Evolutionary conservation across 1,140 invertebrate species (phyloP).

Genomic region (Lepeophtheirus salmonis): DNA sequence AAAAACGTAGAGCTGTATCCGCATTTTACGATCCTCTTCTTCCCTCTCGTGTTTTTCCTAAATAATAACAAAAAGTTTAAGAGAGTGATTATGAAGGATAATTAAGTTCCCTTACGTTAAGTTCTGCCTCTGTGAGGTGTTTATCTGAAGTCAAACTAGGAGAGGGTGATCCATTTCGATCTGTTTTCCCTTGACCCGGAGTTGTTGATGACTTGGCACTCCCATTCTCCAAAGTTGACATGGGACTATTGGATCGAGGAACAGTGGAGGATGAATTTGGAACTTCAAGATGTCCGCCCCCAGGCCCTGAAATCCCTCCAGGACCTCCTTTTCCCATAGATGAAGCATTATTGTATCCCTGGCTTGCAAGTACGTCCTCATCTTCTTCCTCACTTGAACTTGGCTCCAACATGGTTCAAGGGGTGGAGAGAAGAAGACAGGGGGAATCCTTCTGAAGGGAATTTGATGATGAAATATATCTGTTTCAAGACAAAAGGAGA

Average conservation of each 20-base stretch:
- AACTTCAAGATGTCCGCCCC: background rate
- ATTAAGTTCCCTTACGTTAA: constrained; percentile 12
- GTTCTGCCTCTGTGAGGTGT: constrained; percentile 15
- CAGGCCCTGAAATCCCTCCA: constrained; percentile 10
- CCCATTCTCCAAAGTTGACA: background rate
- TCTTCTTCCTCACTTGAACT: constrained; percentile 36
- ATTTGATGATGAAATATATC: no score
- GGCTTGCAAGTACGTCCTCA: constrained; percentile 25
- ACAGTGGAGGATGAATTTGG: background rate
- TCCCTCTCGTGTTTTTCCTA: constrained; percentile 66
- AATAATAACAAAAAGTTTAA: constrained; percentile 19
- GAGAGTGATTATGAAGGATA: background rate
- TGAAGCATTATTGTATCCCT: background rate
- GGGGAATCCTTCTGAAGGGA: no score
- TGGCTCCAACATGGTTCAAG: constrained; percentile 33
- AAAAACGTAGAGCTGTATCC: constrained; percentile 93
- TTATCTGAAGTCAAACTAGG: constrained; percentile 14
- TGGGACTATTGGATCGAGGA: background rate
- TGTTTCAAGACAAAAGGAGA: no score
- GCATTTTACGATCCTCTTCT: constrained; percentile 74
- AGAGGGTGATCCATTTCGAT: constrained; percentile 2
- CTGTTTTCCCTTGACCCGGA: background rate
- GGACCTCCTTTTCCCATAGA: constrained; percentile 21
- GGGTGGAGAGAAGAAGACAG: no score
- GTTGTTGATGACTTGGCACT: background rate